A percentile compares a stretch with the other conserved stretches of the same genome.
These are phyloP conservation scores for Axis porcinus DNA, from an alignment of 2,113 vertebrate genomes.

Conservation along the genomic window DNA sequence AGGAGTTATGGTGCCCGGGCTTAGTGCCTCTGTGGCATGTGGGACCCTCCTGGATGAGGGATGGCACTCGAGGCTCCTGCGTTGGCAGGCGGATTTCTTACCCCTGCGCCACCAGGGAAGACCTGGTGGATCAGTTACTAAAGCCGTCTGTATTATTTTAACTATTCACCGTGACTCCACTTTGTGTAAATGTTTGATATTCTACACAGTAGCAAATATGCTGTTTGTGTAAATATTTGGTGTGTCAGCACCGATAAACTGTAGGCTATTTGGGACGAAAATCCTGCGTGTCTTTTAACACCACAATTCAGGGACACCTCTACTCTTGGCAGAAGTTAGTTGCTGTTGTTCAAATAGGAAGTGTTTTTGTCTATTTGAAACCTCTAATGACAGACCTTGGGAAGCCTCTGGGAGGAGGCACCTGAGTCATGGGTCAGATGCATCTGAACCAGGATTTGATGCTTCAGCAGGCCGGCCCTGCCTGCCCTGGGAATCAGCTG, in stretches of 20 bases:
- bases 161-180: not conserved
- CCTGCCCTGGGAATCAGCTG: not conserved
- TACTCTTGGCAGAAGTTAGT: not conserved
- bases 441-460: not conserved
- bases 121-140: not conserved
- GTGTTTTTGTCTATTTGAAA: not conserved
- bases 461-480: not conserved
- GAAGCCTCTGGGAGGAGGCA: not conserved
- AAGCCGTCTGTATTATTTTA: not conserved
- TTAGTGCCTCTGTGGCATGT: not conserved
- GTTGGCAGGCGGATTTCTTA: not conserved
- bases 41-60: not conserved
- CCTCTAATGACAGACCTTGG: not conserved
- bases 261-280: not conserved
- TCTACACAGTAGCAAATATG: not conserved
- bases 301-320: not conserved
- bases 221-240: not conserved
- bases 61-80: not conserved
- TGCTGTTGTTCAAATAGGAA: not conserved
- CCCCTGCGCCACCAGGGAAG: not conserved
- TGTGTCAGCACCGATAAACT: not conserved
- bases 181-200: not conserved
- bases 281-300: not conserved
- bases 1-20: fast-evolving
- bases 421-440: not conserved